These are phyloP conservation scores for Caiman crocodilus DNA, from an alignment of 2,797 vertebrate species.

Conservation along the genomic window DNA sequence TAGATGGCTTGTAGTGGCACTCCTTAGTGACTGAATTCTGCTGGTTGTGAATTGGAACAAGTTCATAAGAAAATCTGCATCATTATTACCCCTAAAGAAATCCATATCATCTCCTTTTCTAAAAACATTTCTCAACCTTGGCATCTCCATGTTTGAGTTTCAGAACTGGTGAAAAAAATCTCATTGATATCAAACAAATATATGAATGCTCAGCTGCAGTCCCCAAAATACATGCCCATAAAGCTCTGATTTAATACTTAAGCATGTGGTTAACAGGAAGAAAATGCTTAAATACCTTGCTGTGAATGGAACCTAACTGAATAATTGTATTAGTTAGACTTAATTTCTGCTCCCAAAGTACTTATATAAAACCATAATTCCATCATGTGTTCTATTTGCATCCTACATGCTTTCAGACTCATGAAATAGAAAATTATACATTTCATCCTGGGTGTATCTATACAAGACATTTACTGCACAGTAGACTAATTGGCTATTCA, in stretches of 20 bases:
- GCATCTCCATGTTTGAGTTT: neutral
- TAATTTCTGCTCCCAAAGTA: neutral
- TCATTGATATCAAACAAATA: neutral
- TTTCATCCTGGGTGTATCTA: no score
- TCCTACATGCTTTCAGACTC: neutral
- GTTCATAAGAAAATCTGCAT: no score
- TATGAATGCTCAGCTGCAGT: neutral
- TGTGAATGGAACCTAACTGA: neutral
- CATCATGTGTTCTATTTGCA: neutral
- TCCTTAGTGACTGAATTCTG: no score
- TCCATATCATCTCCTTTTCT: neutral
- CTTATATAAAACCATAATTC: neutral
- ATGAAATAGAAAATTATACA: no score
- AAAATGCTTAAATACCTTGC: neutral
- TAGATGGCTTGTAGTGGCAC: no score
- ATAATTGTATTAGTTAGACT: neutral
- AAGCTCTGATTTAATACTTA: neutral
- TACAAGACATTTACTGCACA: no score
- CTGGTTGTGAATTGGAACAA: no score
- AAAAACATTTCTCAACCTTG: neutral
- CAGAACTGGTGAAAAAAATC: neutral
- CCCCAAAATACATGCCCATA: neutral
- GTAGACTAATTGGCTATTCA: no score
- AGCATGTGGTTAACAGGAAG: neutral
- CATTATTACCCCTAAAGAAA: no score